Conservation (phyloP, 2,888 invertebrate genomes). For the Noctua comes region DNA sequence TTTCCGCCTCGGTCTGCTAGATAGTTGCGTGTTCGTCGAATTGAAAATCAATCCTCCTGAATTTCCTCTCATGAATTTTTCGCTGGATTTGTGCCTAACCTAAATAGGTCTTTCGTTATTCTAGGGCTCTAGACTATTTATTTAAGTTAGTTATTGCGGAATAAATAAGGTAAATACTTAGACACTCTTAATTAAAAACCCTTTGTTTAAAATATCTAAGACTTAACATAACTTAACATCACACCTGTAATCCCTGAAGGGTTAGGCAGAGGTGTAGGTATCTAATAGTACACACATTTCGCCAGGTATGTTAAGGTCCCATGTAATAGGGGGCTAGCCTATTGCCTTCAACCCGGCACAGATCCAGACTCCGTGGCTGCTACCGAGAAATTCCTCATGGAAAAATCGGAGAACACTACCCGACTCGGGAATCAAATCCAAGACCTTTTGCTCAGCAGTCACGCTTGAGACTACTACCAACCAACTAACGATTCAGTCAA, state of each 20-base stretch:
- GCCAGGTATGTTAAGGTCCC: no score
- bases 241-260: not conserved
- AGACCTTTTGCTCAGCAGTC: not conserved
- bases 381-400: no score
- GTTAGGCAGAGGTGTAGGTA: not conserved
- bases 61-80: constrained; percentile 29
- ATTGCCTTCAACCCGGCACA: no score
- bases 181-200: not conserved
- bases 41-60: constrained; percentile 28
- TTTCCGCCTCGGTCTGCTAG: constrained; percentile 38
- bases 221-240: not conserved
- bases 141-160: not conserved
- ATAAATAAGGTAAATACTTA: not conserved
- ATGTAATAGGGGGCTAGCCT: no score
- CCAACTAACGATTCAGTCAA: not conserved
- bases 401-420: no score
- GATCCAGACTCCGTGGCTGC: no score
- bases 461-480: not conserved
- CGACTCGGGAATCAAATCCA: no score
- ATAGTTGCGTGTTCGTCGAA: constrained; percentile 40
- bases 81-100: not conserved
- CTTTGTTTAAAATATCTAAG: not conserved
- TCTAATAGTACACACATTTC: no score
- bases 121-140: no score
- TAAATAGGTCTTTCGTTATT: not conserved